Base-by-base conservation (phyloP, 2,113 vertebrate species). In the Pedionomus torquatus region DNA sequence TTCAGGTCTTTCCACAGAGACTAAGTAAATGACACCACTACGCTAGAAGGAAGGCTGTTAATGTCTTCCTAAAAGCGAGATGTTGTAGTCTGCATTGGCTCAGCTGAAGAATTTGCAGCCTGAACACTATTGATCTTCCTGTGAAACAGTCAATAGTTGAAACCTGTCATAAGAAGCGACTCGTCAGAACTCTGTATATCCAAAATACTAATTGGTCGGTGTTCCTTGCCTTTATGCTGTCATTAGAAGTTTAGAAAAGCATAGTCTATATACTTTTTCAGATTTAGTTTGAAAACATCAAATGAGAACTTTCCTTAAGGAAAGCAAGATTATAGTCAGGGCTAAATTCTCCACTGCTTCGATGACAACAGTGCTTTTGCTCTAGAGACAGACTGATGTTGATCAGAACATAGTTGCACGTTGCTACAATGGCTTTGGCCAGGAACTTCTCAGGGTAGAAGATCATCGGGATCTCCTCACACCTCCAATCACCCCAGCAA, bases 51-150 rank as follows among this genome's bases (percentile, higher is more conserved):
- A 43, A 25, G 6, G 35, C 51, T 95, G 80, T 74, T 96, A 95
- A 75, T 43, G 41, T 81, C 76, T 70, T 41, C 66, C 79, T 64
- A 71, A 78, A 89, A 51, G 57, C 10, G 30, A 95, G 80, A 58
- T 25, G 52, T 3, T 71, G 54, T 20, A 94, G 91, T n/a, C 91
- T 82, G 54, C 52, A 5, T 23, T 26, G 78, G 55, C 80, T 94
- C 78, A 92, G 89, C 81, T 71, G 69, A 90, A 10, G 24, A 63
- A 81, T 84, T 9, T 89, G 43, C 89, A 91, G 82, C 37, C 91
- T 87, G 95, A 94, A 90, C 41, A 7, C 82, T 68, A 94, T 93
- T 87, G 90, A 97, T 96, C 93, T 87, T 88, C 63, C 61, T 28
- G 13, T 25, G 60, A 57, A 92, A 46, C 69, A 94, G 90, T 95